Percentiles rank a stretch among this genome's conserved stretches.
phyloP scores from a whole-genome alignment of 2,888 invertebrate genomes.

The Dorcus parallelipipedus region DNA sequence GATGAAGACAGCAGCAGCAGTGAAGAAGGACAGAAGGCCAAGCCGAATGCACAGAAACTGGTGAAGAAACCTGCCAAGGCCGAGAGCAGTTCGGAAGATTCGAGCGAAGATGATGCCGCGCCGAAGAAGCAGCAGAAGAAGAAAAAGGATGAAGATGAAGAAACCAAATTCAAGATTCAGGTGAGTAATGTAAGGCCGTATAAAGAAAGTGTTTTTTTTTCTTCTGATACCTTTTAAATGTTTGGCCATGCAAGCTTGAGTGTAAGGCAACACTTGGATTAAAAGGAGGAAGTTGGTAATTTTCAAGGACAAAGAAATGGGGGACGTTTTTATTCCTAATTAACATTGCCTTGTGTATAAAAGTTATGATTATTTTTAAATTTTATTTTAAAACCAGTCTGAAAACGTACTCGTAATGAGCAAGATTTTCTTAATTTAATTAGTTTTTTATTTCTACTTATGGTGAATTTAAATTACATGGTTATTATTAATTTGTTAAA shows the following conservation, averaged over 20 bases:
- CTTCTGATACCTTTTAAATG: too few species aligned
- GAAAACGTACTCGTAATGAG: too few species aligned
- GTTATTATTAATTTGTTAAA: slow-evolving; percentile 38
- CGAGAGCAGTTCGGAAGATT: slow-evolving; percentile 29
- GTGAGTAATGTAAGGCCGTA: too few species aligned
- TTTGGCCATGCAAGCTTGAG: too few species aligned
- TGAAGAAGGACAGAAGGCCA: slow-evolving; percentile 34
- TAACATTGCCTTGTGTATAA: too few species aligned
- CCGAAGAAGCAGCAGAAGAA: slow-evolving; percentile 17
- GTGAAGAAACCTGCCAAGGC: slow-evolving; percentile 23
- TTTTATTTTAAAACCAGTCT: too few species aligned
- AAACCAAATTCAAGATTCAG: slow-evolving; percentile 9
- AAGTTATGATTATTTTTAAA: too few species aligned
- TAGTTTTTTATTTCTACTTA: slow-evolving; percentile 2
- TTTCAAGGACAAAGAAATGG: slow-evolving; percentile 43
- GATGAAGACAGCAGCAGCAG: slow-evolving; percentile 41
- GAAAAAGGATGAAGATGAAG: slow-evolving; percentile 44
- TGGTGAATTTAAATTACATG: too few species aligned
- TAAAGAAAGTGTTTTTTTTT: too few species aligned
- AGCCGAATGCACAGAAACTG: slow-evolving; percentile 23
- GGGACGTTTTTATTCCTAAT: slow-evolving; percentile 2
- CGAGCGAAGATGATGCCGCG: slow-evolving; percentile 16
- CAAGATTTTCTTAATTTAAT: slow-evolving; percentile 14
- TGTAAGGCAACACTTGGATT: too few species aligned
- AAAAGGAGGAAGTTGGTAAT: slow-evolving; percentile 11